Evolutionary conservation across 2,888 invertebrate genomes (phyloP).

Genomic region (Molanna angustata): DNA sequence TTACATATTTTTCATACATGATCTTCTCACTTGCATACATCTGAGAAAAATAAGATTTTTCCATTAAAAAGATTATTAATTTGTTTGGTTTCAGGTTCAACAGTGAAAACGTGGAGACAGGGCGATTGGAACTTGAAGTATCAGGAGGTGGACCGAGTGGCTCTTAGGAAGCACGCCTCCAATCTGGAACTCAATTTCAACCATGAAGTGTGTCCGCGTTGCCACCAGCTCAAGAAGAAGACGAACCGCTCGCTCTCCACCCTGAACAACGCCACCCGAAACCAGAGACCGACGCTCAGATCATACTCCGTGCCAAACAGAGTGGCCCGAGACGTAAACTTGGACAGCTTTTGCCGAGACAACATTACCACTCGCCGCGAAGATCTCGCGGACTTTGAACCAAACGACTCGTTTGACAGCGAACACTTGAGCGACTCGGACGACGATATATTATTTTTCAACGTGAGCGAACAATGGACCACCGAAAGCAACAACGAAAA

Average conservation of each 20-base stretch:
- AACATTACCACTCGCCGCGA: not conserved
- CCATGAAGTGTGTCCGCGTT: slow-evolving; percentile 13
- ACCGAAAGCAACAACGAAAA: no score
- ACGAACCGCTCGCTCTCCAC: not conserved
- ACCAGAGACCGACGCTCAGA: not conserved
- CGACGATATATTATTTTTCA: slow-evolving; percentile 22
- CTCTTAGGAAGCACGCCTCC: slow-evolving; percentile 35
- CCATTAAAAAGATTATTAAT: no score
- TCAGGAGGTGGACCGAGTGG: slow-evolving; percentile 22
- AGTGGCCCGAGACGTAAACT: not conserved
- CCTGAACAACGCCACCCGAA: not conserved
- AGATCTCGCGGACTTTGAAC: not conserved
- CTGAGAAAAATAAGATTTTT: no score
- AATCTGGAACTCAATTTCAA: slow-evolving; percentile 29
- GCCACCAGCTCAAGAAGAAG: slow-evolving; percentile 11
- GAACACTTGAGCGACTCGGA: slow-evolving; percentile 15
- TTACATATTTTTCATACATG: no score
- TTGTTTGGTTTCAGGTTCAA: slow-evolving; percentile 54
- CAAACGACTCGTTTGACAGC: no score
- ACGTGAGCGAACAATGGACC: slow-evolving; percentile 6
- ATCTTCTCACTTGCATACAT: no score
- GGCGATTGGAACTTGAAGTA: slow-evolving; percentile 61
- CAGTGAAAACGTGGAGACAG: slow-evolving; percentile 81
- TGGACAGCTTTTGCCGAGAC: not conserved
- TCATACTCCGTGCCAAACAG: slow-evolving; percentile 4